Conservation (phyloP, 2,113 vertebrate genomes). For the Plotosus lineatus region DNA sequence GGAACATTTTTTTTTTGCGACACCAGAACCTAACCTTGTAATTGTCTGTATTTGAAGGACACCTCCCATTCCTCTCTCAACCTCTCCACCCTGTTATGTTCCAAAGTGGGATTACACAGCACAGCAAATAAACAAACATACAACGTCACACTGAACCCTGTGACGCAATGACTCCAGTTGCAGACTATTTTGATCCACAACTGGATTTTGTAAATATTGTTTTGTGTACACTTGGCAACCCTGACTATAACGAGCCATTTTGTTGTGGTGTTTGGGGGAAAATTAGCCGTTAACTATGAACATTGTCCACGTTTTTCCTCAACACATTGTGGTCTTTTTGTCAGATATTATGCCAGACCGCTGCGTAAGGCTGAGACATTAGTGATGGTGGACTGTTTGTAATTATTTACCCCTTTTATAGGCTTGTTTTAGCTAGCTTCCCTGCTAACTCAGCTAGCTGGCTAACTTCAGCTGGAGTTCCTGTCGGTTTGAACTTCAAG, state of each 20-base stretch:
- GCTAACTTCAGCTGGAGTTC: slow-evolving; percentile 24
- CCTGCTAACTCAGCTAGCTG: slow-evolving; percentile 23
- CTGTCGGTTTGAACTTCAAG: slow-evolving; percentile 9
- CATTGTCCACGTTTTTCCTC: neutral
- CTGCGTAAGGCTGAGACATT: neutral
- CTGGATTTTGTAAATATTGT: too few relatives aligned
- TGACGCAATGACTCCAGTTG: too few relatives aligned
- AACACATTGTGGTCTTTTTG: neutral
- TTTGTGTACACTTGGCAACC: neutral
- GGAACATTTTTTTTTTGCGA: too few relatives aligned
- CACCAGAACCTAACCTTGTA: too few relatives aligned
- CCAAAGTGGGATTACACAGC: too few relatives aligned
- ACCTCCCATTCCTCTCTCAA: too few relatives aligned
- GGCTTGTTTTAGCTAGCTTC: neutral
- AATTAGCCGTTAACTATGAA: slow-evolving; percentile 33
- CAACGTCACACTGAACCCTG: too few relatives aligned
- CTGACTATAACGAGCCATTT: slow-evolving; percentile 5
- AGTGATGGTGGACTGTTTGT: too few relatives aligned
- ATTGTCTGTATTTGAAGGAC: too few relatives aligned
- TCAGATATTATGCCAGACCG: neutral
- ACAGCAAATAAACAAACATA: too few relatives aligned
- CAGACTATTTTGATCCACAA: too few relatives aligned
- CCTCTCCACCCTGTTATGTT: too few relatives aligned
- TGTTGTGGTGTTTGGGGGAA: slow-evolving; percentile 20
- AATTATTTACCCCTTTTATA: neutral